phyloP scores from a whole-genome alignment of 2,113 vertebrate species.

The Burhinus bistriatus region DNA sequence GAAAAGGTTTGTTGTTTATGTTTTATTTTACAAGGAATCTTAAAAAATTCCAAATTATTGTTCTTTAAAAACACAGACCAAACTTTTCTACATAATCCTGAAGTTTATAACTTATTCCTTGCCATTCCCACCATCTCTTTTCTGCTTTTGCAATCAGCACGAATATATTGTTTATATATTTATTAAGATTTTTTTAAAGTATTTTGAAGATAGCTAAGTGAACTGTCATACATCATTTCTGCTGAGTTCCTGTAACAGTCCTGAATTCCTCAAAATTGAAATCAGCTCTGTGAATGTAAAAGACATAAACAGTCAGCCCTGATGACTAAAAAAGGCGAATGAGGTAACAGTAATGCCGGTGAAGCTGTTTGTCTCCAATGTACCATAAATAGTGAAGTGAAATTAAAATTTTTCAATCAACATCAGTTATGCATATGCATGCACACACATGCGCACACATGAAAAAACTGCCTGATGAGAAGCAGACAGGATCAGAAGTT shows the following conservation, averaged over 20 bases:
- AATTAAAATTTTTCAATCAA: conserved; percentile 67
- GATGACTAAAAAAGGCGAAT: conserved; percentile 72
- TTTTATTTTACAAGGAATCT: neutral
- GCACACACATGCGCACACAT: neutral
- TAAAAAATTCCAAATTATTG: neutral
- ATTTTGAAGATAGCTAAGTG: conserved; percentile 54
- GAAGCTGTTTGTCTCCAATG: conserved; percentile 69
- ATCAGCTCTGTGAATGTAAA: conserved; percentile 63
- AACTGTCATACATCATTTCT: conserved; percentile 61
- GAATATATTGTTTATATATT: conserved; percentile 45
- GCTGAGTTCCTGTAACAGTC: conserved; percentile 44
- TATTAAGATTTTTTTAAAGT: conserved; percentile 14
- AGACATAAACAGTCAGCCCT: conserved; percentile 63
- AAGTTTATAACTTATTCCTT: neutral
- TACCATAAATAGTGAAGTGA: conserved; percentile 62
- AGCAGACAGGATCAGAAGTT: conserved; percentile 57
- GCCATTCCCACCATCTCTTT: neutral
- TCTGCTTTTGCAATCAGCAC: conserved; percentile 64
- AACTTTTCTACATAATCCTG: neutral
- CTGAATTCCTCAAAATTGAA: conserved; percentile 67
- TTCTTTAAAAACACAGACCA: neutral
- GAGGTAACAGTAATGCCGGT: conserved; percentile 49
- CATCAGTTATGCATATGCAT: neutral
- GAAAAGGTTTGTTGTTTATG: neutral
- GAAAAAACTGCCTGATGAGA: conserved; percentile 39